phyloP scores from a whole-genome alignment of 2,113 vertebrate genomes.

The Chamaetylas fuelleborni region DNA sequence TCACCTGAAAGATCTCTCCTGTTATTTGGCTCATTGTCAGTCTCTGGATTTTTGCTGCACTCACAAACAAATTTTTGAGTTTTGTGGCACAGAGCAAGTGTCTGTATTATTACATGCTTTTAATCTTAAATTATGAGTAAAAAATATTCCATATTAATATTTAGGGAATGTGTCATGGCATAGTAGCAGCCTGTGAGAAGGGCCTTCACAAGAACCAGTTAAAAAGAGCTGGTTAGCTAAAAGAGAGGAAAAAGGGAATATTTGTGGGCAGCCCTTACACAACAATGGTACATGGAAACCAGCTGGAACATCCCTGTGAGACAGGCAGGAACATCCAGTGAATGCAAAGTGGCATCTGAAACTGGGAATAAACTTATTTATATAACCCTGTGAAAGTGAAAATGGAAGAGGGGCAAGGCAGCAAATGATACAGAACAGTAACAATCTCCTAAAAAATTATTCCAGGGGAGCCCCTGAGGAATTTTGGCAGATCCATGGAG shows the following conservation, averaged over 20 bases:
- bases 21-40: background rate
- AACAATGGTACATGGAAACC: background rate
- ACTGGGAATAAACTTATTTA: background rate
- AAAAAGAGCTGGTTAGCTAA: background rate
- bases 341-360: background rate
- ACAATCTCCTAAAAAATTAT: rapidly evolving
- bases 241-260: background rate
- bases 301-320: slow-evolving; percentile 2
- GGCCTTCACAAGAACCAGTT: background rate
- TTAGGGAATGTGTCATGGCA: background rate
- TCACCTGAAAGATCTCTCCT: background rate
- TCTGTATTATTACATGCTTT: background rate
- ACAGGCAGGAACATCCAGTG: background rate
- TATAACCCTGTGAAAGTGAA: background rate
- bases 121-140: background rate
- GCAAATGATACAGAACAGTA: background rate
- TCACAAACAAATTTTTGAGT: background rate
- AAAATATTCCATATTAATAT: background rate
- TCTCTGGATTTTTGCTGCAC: background rate
- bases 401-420: background rate
- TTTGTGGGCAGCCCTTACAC: slow-evolving; percentile 39
- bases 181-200: background rate
- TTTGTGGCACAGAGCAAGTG: background rate
- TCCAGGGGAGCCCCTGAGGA: background rate
- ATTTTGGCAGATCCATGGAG: background rate